Percentiles rank a stretch among this genome's conserved stretches.
phyloP scores from a whole-genome alignment of 2,888 invertebrate species.

The Agonopterix heracliana region DNA sequence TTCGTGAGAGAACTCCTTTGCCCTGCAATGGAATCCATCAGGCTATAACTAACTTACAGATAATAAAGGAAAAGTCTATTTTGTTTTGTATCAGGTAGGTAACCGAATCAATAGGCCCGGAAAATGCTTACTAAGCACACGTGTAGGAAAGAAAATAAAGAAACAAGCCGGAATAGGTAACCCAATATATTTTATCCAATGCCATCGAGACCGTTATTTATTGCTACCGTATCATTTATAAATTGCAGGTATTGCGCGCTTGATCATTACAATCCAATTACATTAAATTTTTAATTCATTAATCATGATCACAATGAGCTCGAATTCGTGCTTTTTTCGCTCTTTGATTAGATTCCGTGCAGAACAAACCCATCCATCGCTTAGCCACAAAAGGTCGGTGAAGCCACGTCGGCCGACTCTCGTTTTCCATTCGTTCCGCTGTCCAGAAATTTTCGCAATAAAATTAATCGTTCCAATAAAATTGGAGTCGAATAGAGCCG shows the following conservation, averaged over 20 bases:
- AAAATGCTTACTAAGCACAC: slow-evolving; percentile 17
- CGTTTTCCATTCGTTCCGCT: slow-evolving; percentile 68
- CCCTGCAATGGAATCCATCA: too few relatives aligned
- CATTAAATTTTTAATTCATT: slow-evolving; percentile 60
- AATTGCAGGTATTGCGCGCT: slow-evolving; percentile 21
- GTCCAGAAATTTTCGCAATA: slow-evolving; percentile 73
- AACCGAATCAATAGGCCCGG: slow-evolving; percentile 15
- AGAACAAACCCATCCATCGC: slow-evolving; percentile 60
- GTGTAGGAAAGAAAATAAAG: slow-evolving; percentile 19
- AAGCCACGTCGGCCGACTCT: slow-evolving; percentile 46
- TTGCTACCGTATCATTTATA: slow-evolving; percentile 14
- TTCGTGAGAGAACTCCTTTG: too few relatives aligned
- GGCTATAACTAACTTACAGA: background rate
- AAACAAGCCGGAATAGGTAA: slow-evolving; percentile 14
- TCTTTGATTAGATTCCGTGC: slow-evolving; percentile 64
- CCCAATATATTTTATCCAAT: slow-evolving; percentile 19
- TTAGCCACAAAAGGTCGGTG: slow-evolving; percentile 58
- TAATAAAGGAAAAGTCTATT: background rate
- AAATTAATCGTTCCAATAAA: slow-evolving; percentile 75
- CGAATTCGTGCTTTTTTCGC: slow-evolving; percentile 41
- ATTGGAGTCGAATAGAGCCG: slow-evolving; percentile 63
- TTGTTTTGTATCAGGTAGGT: background rate
- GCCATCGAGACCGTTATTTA: slow-evolving; percentile 17
- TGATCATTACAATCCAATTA: slow-evolving; percentile 50
- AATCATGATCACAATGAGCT: slow-evolving; percentile 37